Evolutionary conservation across 35 echinoderm and acorn worm species (phyloP).

Genomic region (Apostichopus parvimensis): DNA sequence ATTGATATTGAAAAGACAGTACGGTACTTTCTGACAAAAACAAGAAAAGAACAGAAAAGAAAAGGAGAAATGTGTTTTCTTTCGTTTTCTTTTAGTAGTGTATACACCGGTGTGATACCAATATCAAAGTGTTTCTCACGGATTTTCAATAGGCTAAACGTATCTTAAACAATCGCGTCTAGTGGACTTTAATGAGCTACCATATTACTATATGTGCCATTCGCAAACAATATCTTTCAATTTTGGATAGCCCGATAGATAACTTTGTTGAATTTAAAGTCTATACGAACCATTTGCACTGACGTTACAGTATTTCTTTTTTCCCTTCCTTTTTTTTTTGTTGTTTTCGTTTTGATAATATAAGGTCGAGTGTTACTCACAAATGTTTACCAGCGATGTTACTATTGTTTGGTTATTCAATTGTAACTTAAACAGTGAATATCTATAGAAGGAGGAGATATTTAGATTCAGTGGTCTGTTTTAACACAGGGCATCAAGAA

Average conservation of each 20-base stretch:
- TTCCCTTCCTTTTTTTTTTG: too few species aligned
- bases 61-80: neutral
- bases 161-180: constrained; percentile 14
- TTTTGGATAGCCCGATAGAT: neutral
- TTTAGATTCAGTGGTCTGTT: neutral
- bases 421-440: constrained; percentile 32
- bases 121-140: neutral
- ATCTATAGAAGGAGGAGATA: neutral
- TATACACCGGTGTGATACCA: neutral
- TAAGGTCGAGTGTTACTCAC: constrained; percentile 13
- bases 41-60: neutral
- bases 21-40: too few species aligned
- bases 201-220: constrained; percentile 35
- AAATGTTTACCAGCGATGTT: neutral
- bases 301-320: constrained; percentile 3
- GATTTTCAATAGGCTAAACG: constrained; percentile 39
- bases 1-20: too few species aligned
- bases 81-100: neutral
- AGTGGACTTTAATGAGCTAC: constrained; percentile 23
- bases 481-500: neutral
- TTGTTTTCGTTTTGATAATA: neutral
- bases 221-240: constrained; percentile 7
- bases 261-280: constrained; percentile 13
- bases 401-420: constrained; percentile 15
- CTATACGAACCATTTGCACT: neutral